Base-by-base conservation (phyloP, 2,113 vertebrate species). In the Carassius carassius region DNA sequence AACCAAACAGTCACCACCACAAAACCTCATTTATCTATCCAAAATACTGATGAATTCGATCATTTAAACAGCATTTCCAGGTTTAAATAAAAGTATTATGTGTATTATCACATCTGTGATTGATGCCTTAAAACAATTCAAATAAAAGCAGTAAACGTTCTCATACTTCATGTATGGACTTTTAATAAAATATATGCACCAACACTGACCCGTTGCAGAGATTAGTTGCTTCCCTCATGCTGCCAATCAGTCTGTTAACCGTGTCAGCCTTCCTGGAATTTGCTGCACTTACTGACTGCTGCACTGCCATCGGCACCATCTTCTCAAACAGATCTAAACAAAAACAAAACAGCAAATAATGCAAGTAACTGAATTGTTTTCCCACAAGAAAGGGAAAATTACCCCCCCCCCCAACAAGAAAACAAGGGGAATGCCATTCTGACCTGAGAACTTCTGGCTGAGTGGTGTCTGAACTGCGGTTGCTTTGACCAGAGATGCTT, bases 231-330 rank as follows among this genome's bases (percentile, higher is more conserved):
- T 99, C 98, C 92, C 97, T 96, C 97, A 99, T 97, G 21, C 97
- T 95, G 84, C 96, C 97, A 89, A 99, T 97, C 85, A 95, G 94
- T 86, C 96, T 95, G 92, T 99, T 99, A 0, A 99, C 96, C 23
- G 96, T 92, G 35, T 99, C 98, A 4, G 96, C 94, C 90, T 96
- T 98, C 87, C 98, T 96, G 94, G 99, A 97, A 91, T 90, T 96
- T 90, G 96, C 97, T 56, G 93, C 84, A 65, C 94, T 95, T 94
- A 99, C 91, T 78, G 97, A 96, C 51, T 98, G 96, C 90, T 99
- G 97, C 75, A 99, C 97, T 9, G 95, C 96, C 93, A 99, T 92
- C 14, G 98, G 98, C 65, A 99, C 97, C 98, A 99, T 99, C 93
- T 98, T 99, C 94, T 98, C 98, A 95, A 99, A 99, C 80, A 99